phyloP scores from a whole-genome alignment of 2,113 vertebrate genomes.

The Aspiorhynchus laticeps region DNA sequence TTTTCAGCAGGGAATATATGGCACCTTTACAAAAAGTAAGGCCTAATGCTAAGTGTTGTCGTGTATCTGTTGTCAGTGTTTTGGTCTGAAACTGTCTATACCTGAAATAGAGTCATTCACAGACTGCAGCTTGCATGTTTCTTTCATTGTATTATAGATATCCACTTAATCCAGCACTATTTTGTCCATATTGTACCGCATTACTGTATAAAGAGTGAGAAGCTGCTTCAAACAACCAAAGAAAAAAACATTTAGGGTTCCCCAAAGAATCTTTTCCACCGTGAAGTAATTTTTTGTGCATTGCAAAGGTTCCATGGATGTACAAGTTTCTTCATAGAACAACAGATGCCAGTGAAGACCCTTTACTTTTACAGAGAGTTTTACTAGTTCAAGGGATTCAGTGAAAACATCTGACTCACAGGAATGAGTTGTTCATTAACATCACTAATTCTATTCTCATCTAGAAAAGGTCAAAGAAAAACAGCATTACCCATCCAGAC shows the following conservation, averaged over 20 bases:
- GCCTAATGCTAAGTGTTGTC: not conserved
- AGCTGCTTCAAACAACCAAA: not conserved
- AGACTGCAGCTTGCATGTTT: not conserved
- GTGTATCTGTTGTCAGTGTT: not conserved
- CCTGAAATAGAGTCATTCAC: not conserved
- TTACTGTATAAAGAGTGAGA: not conserved
- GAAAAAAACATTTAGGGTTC: too few relatives aligned
- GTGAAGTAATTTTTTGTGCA: too few relatives aligned
- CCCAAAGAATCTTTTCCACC: too few relatives aligned
- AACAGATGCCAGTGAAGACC: too few relatives aligned
- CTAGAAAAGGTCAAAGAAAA: not conserved
- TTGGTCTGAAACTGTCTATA: not conserved
- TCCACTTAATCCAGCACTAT: not conserved
- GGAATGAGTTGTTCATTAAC: not conserved
- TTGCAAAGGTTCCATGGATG: too few relatives aligned
- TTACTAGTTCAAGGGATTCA: not conserved
- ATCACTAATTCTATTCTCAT: not conserved
- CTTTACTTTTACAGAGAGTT: too few relatives aligned
- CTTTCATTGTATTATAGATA: not conserved
- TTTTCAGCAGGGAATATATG: not conserved
- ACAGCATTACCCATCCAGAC: not conserved
- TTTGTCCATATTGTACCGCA: not conserved
- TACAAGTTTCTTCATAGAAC: too few relatives aligned
- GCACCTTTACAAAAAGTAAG: not conserved
- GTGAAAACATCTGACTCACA: not conserved